These are phyloP conservation scores for Catotricha subobsoleta DNA, from an alignment of 2,888 invertebrate species.

Conservation along the genomic window DNA sequence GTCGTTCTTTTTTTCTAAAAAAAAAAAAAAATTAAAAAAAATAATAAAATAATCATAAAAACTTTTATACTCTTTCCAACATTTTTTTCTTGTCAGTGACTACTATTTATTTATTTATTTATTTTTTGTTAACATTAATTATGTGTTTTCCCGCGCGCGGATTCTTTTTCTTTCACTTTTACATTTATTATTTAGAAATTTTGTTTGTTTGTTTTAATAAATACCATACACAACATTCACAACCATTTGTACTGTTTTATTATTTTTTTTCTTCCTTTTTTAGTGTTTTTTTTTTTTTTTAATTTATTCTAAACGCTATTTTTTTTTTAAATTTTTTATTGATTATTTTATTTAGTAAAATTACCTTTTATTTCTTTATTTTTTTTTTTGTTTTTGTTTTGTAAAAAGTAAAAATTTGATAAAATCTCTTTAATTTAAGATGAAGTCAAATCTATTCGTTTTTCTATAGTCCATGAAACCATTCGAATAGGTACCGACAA, in stretches of 20 bases:
- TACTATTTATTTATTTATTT: not conserved
- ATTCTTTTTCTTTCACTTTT: not conserved
- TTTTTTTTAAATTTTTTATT: not conserved
- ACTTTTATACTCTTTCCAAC: not conserved
- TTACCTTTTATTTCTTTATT: not conserved
- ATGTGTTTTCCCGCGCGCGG: not conserved
- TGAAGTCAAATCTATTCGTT: too few species aligned
- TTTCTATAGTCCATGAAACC: too few species aligned
- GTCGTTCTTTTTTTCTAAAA: too few species aligned
- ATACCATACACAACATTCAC: not conserved
- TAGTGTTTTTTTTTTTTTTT: not conserved
- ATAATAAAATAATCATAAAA: too few species aligned
- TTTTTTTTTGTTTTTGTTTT: not conserved
- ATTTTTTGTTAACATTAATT: too few species aligned
- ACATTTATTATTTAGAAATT: too few species aligned
- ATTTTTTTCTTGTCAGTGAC: not conserved
- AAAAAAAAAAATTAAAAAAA: too few species aligned
- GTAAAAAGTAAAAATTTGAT: too few species aligned
- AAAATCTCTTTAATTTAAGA: too few species aligned
- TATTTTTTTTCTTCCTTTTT: not conserved
- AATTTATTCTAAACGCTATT: conserved; percentile 1
- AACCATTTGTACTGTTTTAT: conserved; percentile 1
- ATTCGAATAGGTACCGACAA: too few species aligned
- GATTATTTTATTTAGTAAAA: too few species aligned
- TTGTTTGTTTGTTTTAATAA: too few species aligned